Base-by-base conservation (phyloP, 2,888 invertebrate genomes). In the Norana najaformis region DNA sequence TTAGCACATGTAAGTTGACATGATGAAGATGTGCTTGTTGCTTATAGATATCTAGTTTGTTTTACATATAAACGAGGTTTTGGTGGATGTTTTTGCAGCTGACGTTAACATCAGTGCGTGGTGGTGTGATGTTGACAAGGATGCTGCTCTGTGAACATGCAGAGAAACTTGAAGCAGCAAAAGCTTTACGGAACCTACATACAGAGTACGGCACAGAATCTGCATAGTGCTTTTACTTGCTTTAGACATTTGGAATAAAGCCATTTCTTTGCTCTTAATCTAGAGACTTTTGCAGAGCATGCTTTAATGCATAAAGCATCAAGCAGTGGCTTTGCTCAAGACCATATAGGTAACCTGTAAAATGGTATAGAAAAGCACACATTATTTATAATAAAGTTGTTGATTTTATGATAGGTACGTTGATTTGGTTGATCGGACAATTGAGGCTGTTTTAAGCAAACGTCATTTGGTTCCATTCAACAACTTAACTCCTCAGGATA, bases 81-180 rank as follows among this genome's bases (percentile, higher is more conserved):
- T 69, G 53, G 53, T 53, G 3, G 11, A 8, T 88, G n/a, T 35
- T 39, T 83, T 88, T 90, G 36, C 90, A 96, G 95, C 94, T 96
- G 90, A 95, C 95, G 90, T 95, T 95, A 30, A 95, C 96, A 20
- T 95, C 95, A 0, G 95, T 95, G 37, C 94, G 95, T 91, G 94
- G 93, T 35, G 91, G 95, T 11, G 93, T 95, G 5, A 95, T 96
- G 94, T 95, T 96, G 13, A 96, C 96, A 0, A 95, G 96, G 4
- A 95, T 94, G 92, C 95, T 96, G 92, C 95, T 97, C 91, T 96
- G 96, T 91, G 97, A 97, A 94, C 96, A 97, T 93, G 96, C 97
- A 14, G 98, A 98, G 95, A 97, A 97, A 95, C 96, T 98, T 91
- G 96, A 97, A 30, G 97, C 97, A 0, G 97, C 97, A 0, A 95